These are phyloP conservation scores for Muschampia plurimacula DNA, from an alignment of 2,888 invertebrate genomes.

Conservation along the genomic window DNA sequence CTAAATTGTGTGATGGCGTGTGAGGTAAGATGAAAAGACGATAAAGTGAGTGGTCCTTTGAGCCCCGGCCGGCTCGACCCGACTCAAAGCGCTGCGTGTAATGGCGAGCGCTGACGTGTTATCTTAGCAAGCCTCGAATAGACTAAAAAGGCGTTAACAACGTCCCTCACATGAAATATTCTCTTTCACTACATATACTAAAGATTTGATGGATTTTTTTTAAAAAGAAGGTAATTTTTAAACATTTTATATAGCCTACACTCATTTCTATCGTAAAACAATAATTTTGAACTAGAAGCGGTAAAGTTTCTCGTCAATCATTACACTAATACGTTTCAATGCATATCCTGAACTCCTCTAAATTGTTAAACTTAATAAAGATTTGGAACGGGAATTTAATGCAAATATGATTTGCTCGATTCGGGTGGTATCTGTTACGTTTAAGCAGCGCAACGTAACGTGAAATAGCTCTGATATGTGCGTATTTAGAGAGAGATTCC, in stretches of 20 bases:
- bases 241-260: not conserved
- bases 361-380: slow-evolving; percentile 1
- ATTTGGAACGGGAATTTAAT: slow-evolving; percentile 9
- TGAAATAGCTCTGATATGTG: slow-evolving; percentile 20
- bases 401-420: slow-evolving; percentile 18
- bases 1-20: slow-evolving; percentile 35
- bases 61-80: slow-evolving; percentile 24
- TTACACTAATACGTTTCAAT: not conserved
- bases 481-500: slow-evolving; percentile 9
- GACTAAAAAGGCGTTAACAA: slow-evolving; percentile 24
- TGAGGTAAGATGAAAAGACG: slow-evolving; percentile 37
- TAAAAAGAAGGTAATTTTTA: not conserved
- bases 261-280: no score
- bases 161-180: slow-evolving; percentile 18
- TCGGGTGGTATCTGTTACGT: slow-evolving; percentile 1
- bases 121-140: slow-evolving; percentile 24
- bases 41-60: slow-evolving; percentile 32
- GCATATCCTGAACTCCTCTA: not conserved
- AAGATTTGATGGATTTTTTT: not conserved
- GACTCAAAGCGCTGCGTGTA: slow-evolving; percentile 33
- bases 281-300: not conserved
- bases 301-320: not conserved
- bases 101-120: slow-evolving; percentile 34
- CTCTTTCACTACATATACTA: not conserved
- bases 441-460: not conserved